These are phyloP conservation scores for Dipus sagitta DNA, from an alignment of 2,797 vertebrate species.

Conservation along the genomic window DNA sequence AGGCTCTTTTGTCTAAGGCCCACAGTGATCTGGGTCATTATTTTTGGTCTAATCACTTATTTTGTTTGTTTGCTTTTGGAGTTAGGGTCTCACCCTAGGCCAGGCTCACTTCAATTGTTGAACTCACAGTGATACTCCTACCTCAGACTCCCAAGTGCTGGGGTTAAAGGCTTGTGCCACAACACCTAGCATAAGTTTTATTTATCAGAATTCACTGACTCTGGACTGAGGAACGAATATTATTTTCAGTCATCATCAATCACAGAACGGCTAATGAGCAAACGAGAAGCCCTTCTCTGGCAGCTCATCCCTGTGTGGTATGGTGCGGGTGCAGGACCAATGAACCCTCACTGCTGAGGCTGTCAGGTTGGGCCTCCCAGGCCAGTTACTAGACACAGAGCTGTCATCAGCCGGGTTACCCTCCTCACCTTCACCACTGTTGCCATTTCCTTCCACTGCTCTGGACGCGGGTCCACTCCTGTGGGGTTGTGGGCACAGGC, in stretches of 20 bases:
- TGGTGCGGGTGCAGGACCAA: not conserved
- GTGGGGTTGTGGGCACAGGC: slow-evolving; percentile 99
- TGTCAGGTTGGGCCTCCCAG: not conserved
- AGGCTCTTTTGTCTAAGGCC: not conserved
- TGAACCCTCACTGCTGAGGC: not conserved
- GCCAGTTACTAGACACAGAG: not conserved
- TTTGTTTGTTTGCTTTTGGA: no score
- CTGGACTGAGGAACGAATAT: not conserved
- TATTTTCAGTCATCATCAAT: not conserved
- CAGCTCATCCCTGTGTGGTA: not conserved
- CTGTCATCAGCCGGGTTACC: fast-evolving
- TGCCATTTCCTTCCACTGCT: slow-evolving; percentile 97
- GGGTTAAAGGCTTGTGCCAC: no score
- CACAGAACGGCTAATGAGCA: not conserved
- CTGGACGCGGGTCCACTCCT: slow-evolving; percentile 96
- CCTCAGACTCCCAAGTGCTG: no score
- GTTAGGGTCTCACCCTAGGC: no score
- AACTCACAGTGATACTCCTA: no score
- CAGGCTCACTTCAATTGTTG: no score
- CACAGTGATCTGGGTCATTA: not conserved
- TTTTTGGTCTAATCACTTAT: not conserved
- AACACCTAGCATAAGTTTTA: not conserved
- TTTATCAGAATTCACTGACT: not conserved
- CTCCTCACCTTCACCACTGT: slow-evolving; percentile 92
- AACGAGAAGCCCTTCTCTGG: not conserved